These are phyloP conservation scores for Brachionus rubens DNA, from an alignment of 1,140 invertebrate species.

Conservation along the genomic window DNA sequence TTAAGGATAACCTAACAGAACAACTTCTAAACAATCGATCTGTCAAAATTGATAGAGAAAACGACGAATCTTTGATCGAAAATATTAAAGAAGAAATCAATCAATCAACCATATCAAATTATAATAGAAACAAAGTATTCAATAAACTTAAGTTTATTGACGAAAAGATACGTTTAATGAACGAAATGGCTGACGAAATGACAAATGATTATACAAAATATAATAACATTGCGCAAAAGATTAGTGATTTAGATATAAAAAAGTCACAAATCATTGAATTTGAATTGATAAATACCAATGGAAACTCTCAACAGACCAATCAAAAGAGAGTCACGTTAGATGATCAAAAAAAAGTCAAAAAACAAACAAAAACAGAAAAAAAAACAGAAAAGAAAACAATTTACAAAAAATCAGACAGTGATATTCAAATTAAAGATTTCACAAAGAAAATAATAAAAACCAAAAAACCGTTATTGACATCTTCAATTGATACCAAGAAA, in stretches of 20 bases:
- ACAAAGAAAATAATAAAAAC: too few species aligned
- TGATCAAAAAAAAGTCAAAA: neutral
- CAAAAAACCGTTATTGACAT: too few species aligned
- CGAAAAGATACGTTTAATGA: slow-evolving; percentile 3
- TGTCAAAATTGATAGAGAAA: neutral
- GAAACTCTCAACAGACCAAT: neutral
- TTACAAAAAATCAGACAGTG: too few species aligned
- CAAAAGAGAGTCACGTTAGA: neutral
- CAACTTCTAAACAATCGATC: neutral
- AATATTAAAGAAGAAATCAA: neutral
- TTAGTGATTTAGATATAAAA: neutral
- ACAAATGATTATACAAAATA: neutral
- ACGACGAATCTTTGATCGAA: neutral
- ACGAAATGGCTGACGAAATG: slow-evolving; percentile 25
- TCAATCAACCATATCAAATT: neutral
- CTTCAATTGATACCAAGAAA: neutral
- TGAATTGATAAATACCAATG: neutral
- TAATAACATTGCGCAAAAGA: neutral
- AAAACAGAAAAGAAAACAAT: neutral
- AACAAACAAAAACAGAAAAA: neutral
- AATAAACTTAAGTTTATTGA: neutral
- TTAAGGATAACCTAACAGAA: too few species aligned
- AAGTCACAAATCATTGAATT: neutral
- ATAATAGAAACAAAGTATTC: neutral
- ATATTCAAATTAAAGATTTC: too few species aligned